Base-by-base conservation (phyloP, 2,113 vertebrate species). In the Melospiza georgiana region DNA sequence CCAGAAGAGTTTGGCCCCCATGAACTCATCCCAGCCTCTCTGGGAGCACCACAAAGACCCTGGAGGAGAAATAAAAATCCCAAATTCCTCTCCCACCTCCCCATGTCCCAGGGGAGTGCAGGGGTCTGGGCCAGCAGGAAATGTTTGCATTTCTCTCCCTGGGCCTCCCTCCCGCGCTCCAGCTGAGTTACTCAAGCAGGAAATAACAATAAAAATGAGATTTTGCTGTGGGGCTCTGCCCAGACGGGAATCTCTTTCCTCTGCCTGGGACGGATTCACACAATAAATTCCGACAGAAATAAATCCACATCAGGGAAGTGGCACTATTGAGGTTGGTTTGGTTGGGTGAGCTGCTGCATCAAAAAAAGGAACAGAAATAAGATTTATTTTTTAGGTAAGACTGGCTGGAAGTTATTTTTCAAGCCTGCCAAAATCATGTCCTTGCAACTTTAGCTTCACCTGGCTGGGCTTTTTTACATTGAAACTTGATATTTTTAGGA, bases 161-260 rank as follows among this genome's bases (percentile, higher is more conserved):
- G 21, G 18, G 66, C 74, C 85, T 84, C 75, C 15, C n/a, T 90
- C 5, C 12, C 8, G 75, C 35, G 11, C 88, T 94, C 59, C 65
- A 67, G 65, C 84, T 84, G 62, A 58, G 43, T 82, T 76, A 65
- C 65, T 75, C 77, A 65, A 23, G 22, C 95, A 93, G 91, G 94
- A 95, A 96, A 89, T 69, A 58, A 80, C 81, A 95, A 87, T 55
- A 76, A 76, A 93, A 90, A 89, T 31, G 33, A 51, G 37, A 73
- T 41, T 94, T 93, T 69, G 44, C 68, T 37, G 6, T 58, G 78
- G 58, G 89, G 19, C 68, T 84, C 54, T 69, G 66, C 66, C 84
- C 58, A 22, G 77, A 39, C 66, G 58, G 69, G 74, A 87, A 76
- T 73, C 41, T 19, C 93, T 49, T 76, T 41, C 77, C 46, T 87